Conservation (phyloP, 1,140 invertebrate genomes). For the Drosophila lowei region DNA sequence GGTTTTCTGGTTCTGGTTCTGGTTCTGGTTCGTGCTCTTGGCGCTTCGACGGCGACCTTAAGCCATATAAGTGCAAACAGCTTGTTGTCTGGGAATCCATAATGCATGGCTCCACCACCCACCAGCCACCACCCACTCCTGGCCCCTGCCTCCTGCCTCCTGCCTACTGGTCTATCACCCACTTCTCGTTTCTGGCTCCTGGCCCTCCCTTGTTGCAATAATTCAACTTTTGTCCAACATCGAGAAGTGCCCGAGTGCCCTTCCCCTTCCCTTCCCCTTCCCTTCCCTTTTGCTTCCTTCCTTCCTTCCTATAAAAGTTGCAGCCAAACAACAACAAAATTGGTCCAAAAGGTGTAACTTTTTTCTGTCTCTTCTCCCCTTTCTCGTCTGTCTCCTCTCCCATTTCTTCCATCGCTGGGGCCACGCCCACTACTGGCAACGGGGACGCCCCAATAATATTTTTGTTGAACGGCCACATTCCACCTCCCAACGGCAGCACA, state of each 20-base stretch:
- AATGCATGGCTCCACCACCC: constrained; percentile 13
- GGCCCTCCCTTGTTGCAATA: constrained; percentile 22
- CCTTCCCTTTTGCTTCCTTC: no score
- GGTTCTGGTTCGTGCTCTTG: neutral
- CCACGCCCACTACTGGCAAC: neutral
- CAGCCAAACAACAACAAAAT: constrained; percentile 8
- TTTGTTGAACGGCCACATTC: constrained; percentile 38
- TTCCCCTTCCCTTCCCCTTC: neutral
- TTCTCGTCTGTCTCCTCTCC: neutral
- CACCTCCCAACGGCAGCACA: neutral
- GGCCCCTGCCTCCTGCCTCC: no score
- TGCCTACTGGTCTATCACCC: neutral
- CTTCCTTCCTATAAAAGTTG: constrained; percentile 12
- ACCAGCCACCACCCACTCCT: no score
- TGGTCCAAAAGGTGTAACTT: constrained; percentile 32
- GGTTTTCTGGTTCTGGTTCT: neutral
- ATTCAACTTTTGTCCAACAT: constrained; percentile 44
- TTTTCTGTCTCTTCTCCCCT: neutral
- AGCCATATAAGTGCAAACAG: constrained; percentile 48
- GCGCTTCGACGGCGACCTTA: constrained; percentile 12
- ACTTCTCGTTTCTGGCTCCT: no score
- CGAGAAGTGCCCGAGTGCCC: constrained; percentile 17
- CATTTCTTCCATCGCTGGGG: neutral
- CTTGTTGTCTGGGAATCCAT: constrained; percentile 43
- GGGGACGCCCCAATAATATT: constrained; percentile 37